Evolutionary conservation across 35 echinoderm and acorn worm species (phyloP), one percentile per base, ranked within the genome.

Genomic region (Chiridota heheva): DNA sequence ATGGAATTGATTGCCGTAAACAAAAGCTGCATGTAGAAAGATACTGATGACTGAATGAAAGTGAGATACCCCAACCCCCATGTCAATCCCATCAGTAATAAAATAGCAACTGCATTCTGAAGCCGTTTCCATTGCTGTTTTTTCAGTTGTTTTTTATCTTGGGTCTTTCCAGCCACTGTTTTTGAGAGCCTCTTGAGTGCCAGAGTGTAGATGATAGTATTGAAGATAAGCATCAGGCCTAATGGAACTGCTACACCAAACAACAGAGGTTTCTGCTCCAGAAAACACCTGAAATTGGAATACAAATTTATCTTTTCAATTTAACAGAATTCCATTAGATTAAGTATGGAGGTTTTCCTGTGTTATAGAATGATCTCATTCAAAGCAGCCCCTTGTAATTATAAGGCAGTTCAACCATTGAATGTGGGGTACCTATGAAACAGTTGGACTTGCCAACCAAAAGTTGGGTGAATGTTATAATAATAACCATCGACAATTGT

Each of bases 1-100:
- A 78, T 78, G 25, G 75, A 78, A 40, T 78, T 78, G 13, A 78
- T 34, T n/a, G 25, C 75, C 3, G 53, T 32, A 35, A 78, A 78
- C 12, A 78, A 42, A 0, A 78, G 17, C 55, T 78, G 75, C 24
- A 60, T n/a, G 16, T 31, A 58, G 53, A 78, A 78, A 8, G 75
- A 33, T 34, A 78, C 58, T 37, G 51, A 49, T 25, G 53, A 29
- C 25, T 49, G 75, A 16, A 78, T 78, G 34, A 60, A 78, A 62
- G 51, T 60, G 53, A 78, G 37, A 43, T 78, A 78, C 0, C 75
- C 53, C 18, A 78, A 7, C 28, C 75, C 75, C 75, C 75, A 78
- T 29, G 31, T 78, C n/a, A 78, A 62, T 2, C 75, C 75, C 75
- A 78, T 60, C 34, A 78, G 28, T 16, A 78, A 13, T 27, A 78